phyloP scores from a whole-genome alignment of 35 echinoderm and acorn worm species.

The Apostichopus californicus region DNA sequence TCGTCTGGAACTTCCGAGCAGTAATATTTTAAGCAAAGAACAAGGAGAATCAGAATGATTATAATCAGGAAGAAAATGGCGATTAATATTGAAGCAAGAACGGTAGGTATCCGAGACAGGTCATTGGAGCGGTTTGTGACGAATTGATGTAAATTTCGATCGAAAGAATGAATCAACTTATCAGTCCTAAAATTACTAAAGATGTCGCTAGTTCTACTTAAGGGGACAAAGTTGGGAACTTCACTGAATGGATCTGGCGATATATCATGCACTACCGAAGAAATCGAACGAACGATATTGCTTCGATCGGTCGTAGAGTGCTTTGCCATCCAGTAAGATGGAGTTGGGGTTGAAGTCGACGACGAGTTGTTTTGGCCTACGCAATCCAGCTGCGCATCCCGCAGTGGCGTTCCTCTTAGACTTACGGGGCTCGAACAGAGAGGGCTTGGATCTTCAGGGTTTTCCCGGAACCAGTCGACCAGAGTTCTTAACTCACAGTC shows the following conservation, averaged over 20 bases:
- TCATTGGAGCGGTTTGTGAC: not conserved
- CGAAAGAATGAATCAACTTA: not conserved
- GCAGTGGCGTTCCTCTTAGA: not conserved
- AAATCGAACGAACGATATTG: not conserved
- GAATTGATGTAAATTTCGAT: not conserved
- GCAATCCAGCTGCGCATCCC: not conserved
- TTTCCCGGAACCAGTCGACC: not conserved
- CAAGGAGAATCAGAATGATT: not conserved
- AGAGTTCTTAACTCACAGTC: slow-evolving; percentile 14
- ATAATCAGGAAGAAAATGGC: not conserved
- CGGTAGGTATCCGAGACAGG: not conserved
- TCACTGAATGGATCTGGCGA: not conserved
- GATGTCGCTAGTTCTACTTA: not conserved
- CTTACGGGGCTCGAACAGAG: not conserved
- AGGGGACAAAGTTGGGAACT: not conserved
- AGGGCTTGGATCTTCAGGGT: not conserved
- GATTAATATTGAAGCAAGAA: not conserved
- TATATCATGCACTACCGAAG: not conserved
- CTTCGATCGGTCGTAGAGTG: not conserved
- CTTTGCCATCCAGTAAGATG: not conserved
- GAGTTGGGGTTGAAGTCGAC: not conserved
- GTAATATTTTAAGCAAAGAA: not conserved
- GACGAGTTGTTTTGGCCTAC: not conserved
- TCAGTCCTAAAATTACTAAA: not conserved
- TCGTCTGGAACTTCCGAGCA: not conserved